Conservation (phyloP, 2,888 invertebrate genomes). For the Euproctis similis region DNA sequence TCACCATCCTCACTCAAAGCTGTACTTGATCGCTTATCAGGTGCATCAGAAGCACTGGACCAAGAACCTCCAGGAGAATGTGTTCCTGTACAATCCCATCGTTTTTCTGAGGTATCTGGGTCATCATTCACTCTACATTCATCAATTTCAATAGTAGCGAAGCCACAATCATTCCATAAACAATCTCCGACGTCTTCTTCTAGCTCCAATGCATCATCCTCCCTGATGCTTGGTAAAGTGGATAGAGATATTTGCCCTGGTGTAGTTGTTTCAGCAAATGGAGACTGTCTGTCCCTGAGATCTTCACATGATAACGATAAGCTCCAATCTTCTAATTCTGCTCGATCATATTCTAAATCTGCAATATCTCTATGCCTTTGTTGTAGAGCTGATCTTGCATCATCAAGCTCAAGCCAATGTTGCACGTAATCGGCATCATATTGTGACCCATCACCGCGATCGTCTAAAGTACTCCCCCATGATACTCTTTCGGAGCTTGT, state of each 20-base stretch:
- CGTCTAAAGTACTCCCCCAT: constrained; percentile 77
- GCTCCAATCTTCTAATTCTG: constrained; percentile 88
- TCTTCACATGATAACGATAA: constrained; percentile 83
- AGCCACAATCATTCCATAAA: constrained; percentile 84
- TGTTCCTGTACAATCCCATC: constrained; percentile 78
- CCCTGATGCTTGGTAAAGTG: constrained; percentile 83
- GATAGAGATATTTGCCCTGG: constrained; percentile 79
- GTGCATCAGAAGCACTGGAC: constrained; percentile 75
- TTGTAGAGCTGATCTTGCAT: constrained; percentile 80
- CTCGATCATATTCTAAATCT: constrained; percentile 83
- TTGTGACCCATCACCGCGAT: constrained; percentile 74
- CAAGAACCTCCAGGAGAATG: constrained; percentile 78
- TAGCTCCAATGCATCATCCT: constrained; percentile 82
- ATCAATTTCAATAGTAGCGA: constrained; percentile 80
- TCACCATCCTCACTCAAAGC: constrained; percentile 83
- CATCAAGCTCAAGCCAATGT: constrained; percentile 84
- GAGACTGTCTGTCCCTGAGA: constrained; percentile 73
- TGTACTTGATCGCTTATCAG: constrained; percentile 82
- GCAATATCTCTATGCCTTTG: constrained; percentile 81
- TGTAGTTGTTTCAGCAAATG: constrained; percentile 70
- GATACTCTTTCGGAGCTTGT: constrained; percentile 70
- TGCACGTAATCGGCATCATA: constrained; percentile 85
- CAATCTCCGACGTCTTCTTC: constrained; percentile 85
- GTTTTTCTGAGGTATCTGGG: constrained; percentile 68
- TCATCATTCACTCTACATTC: constrained; percentile 76